A percentile compares a stretch with the other conserved stretches of the same genome.
phyloP scores from a whole-genome alignment of 2,797 vertebrate genomes.

The Mus spretus region DNA sequence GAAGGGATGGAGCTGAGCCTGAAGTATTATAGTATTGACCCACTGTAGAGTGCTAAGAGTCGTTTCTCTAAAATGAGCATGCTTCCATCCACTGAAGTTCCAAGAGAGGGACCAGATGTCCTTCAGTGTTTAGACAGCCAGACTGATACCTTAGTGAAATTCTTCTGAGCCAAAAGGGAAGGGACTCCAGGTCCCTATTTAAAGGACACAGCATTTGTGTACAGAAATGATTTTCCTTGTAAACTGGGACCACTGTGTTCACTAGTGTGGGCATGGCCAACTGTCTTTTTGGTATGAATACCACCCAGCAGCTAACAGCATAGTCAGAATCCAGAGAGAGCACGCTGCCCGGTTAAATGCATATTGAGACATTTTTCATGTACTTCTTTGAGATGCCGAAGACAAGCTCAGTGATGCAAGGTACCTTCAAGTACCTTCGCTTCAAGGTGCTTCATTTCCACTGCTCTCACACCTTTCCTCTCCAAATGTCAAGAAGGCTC shows the following conservation, averaged over 20 bases:
- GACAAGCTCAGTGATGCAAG: neutral
- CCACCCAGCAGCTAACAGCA: neutral
- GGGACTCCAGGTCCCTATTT: neutral
- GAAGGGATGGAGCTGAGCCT: slow-evolving; percentile 71
- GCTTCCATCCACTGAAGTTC: slow-evolving; percentile 43
- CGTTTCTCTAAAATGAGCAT: slow-evolving; percentile 75
- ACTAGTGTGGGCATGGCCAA: neutral
- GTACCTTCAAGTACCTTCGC: neutral
- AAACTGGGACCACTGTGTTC: neutral
- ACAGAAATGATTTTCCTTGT: neutral
- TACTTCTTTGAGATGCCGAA: neutral
- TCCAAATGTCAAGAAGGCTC: neutral
- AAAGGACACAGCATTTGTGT: neutral
- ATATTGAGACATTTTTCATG: neutral
- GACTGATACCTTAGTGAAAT: neutral
- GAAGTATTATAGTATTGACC: slow-evolving; percentile 80
- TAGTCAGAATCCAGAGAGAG: neutral
- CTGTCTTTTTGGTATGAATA: neutral
- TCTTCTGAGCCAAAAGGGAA: neutral
- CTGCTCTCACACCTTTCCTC: neutral
- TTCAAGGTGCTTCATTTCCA: neutral
- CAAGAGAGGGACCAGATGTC: neutral
- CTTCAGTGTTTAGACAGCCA: slow-evolving; percentile 61
- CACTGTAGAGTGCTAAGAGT: slow-evolving; percentile 71
- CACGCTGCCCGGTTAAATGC: neutral